Percentiles rank a stretch among this genome's conserved stretches.
Conservation (phyloP, 2,888 invertebrate species). For the Drosophila picticornis region DNA sequence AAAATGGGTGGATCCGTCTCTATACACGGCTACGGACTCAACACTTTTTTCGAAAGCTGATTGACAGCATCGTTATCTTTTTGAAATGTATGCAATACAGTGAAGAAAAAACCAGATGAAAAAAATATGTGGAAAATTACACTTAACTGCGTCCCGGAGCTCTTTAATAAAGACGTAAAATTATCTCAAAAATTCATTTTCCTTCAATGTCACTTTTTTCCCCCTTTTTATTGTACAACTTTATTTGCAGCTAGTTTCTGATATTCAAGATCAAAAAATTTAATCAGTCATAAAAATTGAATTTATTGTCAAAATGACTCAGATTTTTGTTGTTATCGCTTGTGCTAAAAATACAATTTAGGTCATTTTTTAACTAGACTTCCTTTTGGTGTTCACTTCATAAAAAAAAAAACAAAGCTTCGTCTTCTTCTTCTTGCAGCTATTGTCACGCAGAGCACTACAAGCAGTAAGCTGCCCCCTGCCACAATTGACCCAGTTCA, state of each 20-base stretch:
- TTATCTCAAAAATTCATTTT: not conserved
- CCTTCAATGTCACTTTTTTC: too few relatives aligned
- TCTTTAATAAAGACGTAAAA: not conserved
- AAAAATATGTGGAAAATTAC: not conserved
- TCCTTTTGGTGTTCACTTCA: not conserved
- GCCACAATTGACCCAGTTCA: constrained; percentile 39
- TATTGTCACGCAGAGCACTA: not conserved
- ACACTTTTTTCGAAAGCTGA: constrained; percentile 9
- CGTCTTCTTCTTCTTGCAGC: not conserved
- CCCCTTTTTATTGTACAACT: not conserved
- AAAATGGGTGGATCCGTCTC: constrained; percentile 14
- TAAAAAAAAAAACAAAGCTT: not conserved
- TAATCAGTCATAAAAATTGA: not conserved
- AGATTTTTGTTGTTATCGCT: not conserved
- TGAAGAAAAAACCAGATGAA: not conserved
- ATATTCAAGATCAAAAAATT: not conserved
- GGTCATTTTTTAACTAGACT: not conserved
- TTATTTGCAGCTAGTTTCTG: not conserved
- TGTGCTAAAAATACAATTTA: not conserved
- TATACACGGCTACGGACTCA: not conserved
- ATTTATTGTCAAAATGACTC: not conserved
- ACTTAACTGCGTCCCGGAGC: not conserved
- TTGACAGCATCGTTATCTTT: not conserved
- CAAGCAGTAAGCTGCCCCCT: not conserved
- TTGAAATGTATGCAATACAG: not conserved